Evolutionary conservation across 2,888 invertebrate species (phyloP), one percentile per base, ranked within the genome.

Genomic region (Melipona beecheii): DNA sequence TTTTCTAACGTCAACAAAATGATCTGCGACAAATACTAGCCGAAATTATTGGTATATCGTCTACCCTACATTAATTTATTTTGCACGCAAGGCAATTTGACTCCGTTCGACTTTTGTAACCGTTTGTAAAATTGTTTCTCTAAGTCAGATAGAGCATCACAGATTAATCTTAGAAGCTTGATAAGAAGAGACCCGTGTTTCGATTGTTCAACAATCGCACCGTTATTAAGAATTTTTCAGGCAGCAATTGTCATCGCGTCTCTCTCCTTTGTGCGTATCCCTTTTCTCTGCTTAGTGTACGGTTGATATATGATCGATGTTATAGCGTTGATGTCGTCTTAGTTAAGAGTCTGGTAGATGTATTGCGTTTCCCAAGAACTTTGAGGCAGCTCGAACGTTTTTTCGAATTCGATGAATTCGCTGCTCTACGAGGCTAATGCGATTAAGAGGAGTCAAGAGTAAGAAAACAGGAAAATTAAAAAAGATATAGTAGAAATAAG

Each of bases 281-380:
- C 52, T 68, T 74, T n/a, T 36, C 64, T 70, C 56, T 52, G 79
- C 76, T 79, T 68, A 75, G 43, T 62, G 36, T 27, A 36, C 15
- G 68, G 58, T 68, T 52, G 60, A 74, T 75, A 56, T 43, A 66
- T 52, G 65, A 43, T 58, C 50, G 58, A 60, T 70, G 66, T 54
- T n/a, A 66, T 75, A 75, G 54, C 58, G 66, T 81, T 62, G 24
- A 68, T 68, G 68, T 68, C 52, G 68, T 68, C 58, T 60, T 65
- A 68, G 60, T 73, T 69, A 60, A 62, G 68, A 68, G 36, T 66
- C 54, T 66, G 56, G 43, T 69, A 75, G 66, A 68, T 21, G 58
- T 68, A 74, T 60, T 58, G n/a, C 31, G 68, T 64, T 79, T 54
- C n/a, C 43, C 49, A n/a, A 75, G 75, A 62, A 69, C 31, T 69